Conservation (phyloP, 2,888 invertebrate species). For the Microdon myrmicae region DNA sequence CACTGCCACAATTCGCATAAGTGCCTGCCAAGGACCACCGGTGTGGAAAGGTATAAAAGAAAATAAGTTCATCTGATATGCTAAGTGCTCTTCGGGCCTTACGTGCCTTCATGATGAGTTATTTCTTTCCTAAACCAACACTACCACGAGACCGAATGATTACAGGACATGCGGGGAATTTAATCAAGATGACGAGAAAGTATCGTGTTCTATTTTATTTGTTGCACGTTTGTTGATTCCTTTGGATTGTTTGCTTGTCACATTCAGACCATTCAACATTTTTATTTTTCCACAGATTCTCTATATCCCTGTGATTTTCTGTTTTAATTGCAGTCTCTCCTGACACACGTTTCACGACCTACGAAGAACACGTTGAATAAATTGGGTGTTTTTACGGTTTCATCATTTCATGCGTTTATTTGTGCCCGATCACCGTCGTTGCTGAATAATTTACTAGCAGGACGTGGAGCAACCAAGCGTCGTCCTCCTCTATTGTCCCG, state of each 20-base stretch:
- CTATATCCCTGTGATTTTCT: slow-evolving; percentile 16
- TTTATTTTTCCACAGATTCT: neutral
- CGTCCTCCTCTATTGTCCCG: slow-evolving; percentile 89
- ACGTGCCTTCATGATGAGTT: slow-evolving; percentile 31
- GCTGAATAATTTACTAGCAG: slow-evolving; percentile 89
- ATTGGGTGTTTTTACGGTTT: slow-evolving; percentile 96
- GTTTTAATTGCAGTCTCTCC: slow-evolving; percentile 80
- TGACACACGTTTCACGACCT: slow-evolving; percentile 93
- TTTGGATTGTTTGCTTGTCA: slow-evolving; percentile 21
- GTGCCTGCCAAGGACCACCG: slow-evolving; percentile 43
- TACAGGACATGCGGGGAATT: slow-evolving; percentile 24
- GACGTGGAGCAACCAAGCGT: slow-evolving; percentile 89
- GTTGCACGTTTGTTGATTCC: slow-evolving; percentile 22
- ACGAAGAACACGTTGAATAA: slow-evolving; percentile 95
- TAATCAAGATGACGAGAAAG: slow-evolving; percentile 32
- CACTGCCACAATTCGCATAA: slow-evolving; percentile 44
- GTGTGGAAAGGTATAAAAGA: slow-evolving; percentile 17
- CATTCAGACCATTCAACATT: too few relatives aligned
- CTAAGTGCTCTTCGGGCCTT: slow-evolving; percentile 17
- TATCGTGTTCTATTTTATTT: slow-evolving; percentile 27
- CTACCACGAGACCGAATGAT: slow-evolving; percentile 25
- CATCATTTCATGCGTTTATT: slow-evolving; percentile 97
- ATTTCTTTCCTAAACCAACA: slow-evolving; percentile 33
- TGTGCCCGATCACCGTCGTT: slow-evolving; percentile 94
- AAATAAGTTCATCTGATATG: slow-evolving; percentile 27